These are phyloP conservation scores for Sinodicranocentrus sp. DNA, from an alignment of 2,888 invertebrate species.

Conservation along the genomic window DNA sequence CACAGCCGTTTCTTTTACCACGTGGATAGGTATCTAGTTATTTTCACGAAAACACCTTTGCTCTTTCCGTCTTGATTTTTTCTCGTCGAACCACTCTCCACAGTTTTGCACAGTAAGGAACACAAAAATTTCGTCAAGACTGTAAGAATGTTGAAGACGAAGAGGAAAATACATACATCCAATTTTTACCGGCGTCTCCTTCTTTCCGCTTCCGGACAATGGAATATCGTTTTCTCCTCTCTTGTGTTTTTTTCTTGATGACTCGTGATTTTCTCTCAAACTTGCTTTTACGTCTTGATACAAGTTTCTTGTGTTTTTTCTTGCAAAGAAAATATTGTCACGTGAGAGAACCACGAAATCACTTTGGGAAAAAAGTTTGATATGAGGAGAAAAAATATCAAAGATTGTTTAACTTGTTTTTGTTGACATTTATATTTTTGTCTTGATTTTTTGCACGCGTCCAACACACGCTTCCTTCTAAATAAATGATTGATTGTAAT, in stretches of 20 bases:
- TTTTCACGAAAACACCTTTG: conserved; percentile 23
- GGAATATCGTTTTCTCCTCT: neutral
- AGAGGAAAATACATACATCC: conserved; percentile 5
- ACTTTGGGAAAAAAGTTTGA: too few relatives aligned
- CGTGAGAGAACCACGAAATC: too few relatives aligned
- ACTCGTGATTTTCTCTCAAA: conserved; percentile 13
- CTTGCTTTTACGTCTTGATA: too few relatives aligned
- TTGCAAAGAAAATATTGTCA: too few relatives aligned
- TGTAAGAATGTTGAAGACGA: conserved; percentile 2
- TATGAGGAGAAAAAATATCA: too few relatives aligned
- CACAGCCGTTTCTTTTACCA: too few relatives aligned
- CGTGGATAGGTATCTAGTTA: conserved; percentile 8
- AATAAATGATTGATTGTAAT: neutral
- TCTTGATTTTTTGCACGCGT: neutral
- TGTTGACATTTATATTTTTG: conserved; percentile 5
- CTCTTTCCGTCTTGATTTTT: conserved; percentile 21
- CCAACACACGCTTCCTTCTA: neutral
- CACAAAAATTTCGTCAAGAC: conserved; percentile 22
- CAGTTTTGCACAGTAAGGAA: neutral
- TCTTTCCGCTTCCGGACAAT: conserved; percentile 13
- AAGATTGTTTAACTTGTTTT: too few relatives aligned
- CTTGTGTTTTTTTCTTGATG: neutral
- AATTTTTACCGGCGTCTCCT: conserved; percentile 19
- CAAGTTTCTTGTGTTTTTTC: neutral
- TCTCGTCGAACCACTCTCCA: neutral